Evolutionary conservation across 2,797 vertebrate species (phyloP).

Genomic region (Anas bahamensis): DNA sequence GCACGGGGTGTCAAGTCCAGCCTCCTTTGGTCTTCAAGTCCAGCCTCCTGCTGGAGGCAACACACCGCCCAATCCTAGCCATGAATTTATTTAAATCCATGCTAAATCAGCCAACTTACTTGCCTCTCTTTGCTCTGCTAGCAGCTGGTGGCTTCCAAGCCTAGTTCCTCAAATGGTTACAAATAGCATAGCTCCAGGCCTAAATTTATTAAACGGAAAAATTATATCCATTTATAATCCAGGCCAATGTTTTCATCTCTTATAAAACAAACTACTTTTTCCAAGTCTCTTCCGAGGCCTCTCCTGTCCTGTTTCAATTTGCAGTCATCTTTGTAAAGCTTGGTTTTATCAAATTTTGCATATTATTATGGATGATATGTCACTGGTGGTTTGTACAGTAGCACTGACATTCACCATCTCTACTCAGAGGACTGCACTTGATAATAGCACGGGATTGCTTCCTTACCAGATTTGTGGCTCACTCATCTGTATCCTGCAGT

Average conservation of each 20-base stretch:
- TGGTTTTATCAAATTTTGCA: neutral
- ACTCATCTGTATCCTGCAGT: neutral
- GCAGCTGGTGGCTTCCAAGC: neutral
- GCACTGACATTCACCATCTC: neutral
- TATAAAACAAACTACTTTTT: neutral
- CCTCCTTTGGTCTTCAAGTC: neutral
- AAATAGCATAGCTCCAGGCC: neutral
- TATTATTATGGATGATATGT: neutral
- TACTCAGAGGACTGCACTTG: neutral
- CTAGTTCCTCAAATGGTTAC: neutral
- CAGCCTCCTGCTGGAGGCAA: neutral
- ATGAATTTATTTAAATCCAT: neutral
- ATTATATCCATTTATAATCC: neutral
- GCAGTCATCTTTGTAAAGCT: neutral
- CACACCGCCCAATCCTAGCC: neutral
- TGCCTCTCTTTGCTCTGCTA: too few relatives aligned
- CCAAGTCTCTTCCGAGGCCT: neutral
- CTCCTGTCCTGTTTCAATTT: neutral
- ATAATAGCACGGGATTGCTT: neutral
- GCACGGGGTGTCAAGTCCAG: fast-evolving
- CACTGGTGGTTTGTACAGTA: neutral
- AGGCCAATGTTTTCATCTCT: neutral
- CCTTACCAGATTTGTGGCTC: neutral
- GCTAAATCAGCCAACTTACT: neutral
- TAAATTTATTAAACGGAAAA: neutral